Base-by-base conservation (phyloP, 2,888 invertebrate genomes). In the Crocallis elinguaria region DNA sequence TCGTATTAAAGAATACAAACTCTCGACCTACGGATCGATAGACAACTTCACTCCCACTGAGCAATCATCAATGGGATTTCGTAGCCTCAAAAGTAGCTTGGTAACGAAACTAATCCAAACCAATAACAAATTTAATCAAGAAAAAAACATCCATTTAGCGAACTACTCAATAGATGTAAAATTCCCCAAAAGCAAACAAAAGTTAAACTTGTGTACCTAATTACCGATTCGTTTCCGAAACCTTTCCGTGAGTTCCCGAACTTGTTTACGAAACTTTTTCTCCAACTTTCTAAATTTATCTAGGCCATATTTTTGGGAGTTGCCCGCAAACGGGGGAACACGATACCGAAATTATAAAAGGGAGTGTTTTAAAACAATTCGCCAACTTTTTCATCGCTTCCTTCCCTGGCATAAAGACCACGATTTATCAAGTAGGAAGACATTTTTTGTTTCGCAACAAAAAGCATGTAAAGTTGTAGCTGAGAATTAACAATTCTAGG, bases 291-390 rank as follows among this genome's bases (percentile, higher is more conserved):
- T 61, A 68, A 77, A 80, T 80, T 84, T 80, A 76, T 84, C 78
- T 79, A 79, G 71, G 68, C 70, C 75, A 80, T 82, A 84, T 82
- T 84, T 83, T 79, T 72, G 69, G 71, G 73, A 72, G 66, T 69
- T 67, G 64, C 63, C 60, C 62, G 53, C 62, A 64, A 71, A 72
- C 67, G 70, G 67, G 72, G 74, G 75, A 82, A 86, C 75, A 79
- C 73, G 77, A 78, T 75, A 80, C 74, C 75, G 71, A 72, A 83
- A 84, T 83, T 84, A 80, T 77, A 77, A 82, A 79, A 71, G 73
- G 72, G 71, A 73, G 71, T 68, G 75, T 78, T 82, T 79, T 70
- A 74, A 78, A 84, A 82, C 80, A 81, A 80, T 80, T 75, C 69
- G 50, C 64, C 59, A 84, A 83, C 71, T 81, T 85, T 81, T 78